Evolutionary conservation across 35 echinoderm and acorn worm species (phyloP).

Genomic region (Ophioderma brevispina): DNA sequence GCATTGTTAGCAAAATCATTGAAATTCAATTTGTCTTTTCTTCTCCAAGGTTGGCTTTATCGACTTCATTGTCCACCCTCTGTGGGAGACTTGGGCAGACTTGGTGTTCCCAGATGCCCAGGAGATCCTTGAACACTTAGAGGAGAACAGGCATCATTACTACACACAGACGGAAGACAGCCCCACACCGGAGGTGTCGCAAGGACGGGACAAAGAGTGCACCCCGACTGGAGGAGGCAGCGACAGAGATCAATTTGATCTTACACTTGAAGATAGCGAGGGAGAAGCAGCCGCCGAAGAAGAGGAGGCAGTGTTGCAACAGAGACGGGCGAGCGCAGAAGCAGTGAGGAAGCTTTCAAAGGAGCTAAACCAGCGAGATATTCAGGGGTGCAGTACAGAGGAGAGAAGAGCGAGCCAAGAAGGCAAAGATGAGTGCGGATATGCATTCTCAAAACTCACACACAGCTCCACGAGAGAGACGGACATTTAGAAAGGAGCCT

Average conservation of each 20-base stretch:
- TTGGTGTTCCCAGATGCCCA: conserved; percentile 96
- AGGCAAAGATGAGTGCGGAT: background rate
- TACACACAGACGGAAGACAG: conserved; percentile 83
- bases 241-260: conserved; percentile 71
- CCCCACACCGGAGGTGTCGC: conserved; percentile 55
- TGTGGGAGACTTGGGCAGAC: conserved; percentile 99
- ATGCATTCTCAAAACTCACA: conserved; percentile 1
- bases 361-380: background rate
- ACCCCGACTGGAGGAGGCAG: conserved; percentile 21
- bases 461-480: background rate
- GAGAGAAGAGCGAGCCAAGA: conserved; percentile 1
- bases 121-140: conserved; percentile 84
- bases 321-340: background rate
- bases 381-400: background rate
- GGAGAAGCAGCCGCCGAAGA: background rate
- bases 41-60: conserved; percentile 91
- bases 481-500: background rate
- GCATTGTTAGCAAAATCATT: too few relatives aligned
- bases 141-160: conserved; percentile 94
- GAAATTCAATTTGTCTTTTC: background rate
- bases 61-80: conserved; percentile 92
- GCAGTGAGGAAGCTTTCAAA: background rate
- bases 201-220: conserved; percentile 11
- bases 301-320: background rate
- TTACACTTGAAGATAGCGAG: conserved; percentile 68